Evolutionary conservation across 2,113 vertebrate species (phyloP).

Genomic region (Gobio gobio): DNA sequence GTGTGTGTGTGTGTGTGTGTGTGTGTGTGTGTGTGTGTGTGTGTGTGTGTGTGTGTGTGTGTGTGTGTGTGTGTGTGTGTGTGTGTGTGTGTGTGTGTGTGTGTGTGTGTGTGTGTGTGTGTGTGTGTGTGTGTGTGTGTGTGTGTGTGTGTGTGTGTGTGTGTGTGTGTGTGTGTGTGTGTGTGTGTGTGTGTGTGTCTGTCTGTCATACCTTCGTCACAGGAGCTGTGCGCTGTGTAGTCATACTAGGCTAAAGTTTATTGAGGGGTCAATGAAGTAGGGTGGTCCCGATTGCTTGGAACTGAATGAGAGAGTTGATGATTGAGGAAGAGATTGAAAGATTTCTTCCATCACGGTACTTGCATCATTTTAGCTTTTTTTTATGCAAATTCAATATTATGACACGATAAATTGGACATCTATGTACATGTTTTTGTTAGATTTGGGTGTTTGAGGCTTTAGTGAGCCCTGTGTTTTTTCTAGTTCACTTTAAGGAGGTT

Average conservation of each 20-base stretch:
- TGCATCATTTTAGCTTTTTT: not conserved
- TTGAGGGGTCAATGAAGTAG: conserved; percentile 13
- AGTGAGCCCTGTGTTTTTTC: not conserved
- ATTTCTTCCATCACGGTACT: conserved; percentile 17
- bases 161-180: not conserved
- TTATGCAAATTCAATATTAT: not conserved
- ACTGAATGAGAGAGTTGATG: conserved; percentile 33
- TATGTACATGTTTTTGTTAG: conserved; percentile 5
- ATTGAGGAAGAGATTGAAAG: conserved; percentile 1
- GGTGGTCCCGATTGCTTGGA: not conserved
- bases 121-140: conserved; percentile 33
- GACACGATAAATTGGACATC: not conserved
- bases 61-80: conserved; percentile 40
- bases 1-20: conserved; percentile 39
- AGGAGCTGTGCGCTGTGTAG: conserved; percentile 40
- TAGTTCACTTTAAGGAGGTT: conserved; percentile 1
- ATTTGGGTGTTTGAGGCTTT: conserved; percentile 1
- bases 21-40: conserved; percentile 32
- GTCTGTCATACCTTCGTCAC: conserved; percentile 48
- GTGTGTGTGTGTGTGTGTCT: conserved; percentile 31
- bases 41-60: conserved; percentile 33
- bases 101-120: conserved; percentile 40
- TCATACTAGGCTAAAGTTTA: conserved; percentile 7
- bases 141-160: conserved; percentile 18
- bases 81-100: conserved; percentile 31